phyloP scores from a whole-genome alignment of 2,888 invertebrate species.

The Nebria brevicollis region DNA sequence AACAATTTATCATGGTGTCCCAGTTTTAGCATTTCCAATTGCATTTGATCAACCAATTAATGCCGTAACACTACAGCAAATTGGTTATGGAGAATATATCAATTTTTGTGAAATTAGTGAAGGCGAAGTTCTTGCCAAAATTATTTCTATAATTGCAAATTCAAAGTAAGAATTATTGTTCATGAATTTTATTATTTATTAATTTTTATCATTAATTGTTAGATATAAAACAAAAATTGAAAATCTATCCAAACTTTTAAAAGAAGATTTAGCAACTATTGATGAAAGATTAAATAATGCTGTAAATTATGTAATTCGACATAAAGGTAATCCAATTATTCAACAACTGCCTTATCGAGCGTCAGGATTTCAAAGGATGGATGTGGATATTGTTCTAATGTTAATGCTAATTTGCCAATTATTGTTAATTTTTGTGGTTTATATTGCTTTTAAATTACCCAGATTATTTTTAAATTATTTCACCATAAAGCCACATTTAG shows the following conservation, averaged over 20 bases:
- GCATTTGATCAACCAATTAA: conserved; percentile 23
- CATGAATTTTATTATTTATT: too few relatives aligned
- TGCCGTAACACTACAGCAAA: conserved; percentile 17
- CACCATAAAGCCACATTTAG: too few relatives aligned
- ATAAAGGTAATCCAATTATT: conserved; percentile 26
- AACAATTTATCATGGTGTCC: conserved; percentile 37
- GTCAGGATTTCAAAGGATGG: conserved; percentile 24
- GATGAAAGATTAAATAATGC: neutral
- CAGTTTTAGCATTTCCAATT: conserved; percentile 28
- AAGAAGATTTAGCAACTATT: neutral
- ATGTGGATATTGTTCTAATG: conserved; percentile 20
- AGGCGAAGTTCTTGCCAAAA: too few relatives aligned
- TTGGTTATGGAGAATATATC: conserved; percentile 12
- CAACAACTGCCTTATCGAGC: neutral
- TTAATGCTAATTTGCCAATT: too few relatives aligned
- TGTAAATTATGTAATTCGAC: conserved; percentile 23
- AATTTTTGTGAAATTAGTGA: too few relatives aligned
- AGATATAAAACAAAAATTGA: conserved; percentile 26
- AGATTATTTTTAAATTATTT: too few relatives aligned
- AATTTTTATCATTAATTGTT: neutral
- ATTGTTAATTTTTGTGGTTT: too few relatives aligned
- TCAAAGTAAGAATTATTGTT: too few relatives aligned
- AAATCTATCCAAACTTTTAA: conserved; percentile 22
- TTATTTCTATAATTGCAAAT: too few relatives aligned
- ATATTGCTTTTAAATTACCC: too few relatives aligned